Evolutionary conservation across 2,888 invertebrate species (phyloP), one percentile per base, ranked within the genome.

Genomic region (Mesochorus sp.): DNA sequence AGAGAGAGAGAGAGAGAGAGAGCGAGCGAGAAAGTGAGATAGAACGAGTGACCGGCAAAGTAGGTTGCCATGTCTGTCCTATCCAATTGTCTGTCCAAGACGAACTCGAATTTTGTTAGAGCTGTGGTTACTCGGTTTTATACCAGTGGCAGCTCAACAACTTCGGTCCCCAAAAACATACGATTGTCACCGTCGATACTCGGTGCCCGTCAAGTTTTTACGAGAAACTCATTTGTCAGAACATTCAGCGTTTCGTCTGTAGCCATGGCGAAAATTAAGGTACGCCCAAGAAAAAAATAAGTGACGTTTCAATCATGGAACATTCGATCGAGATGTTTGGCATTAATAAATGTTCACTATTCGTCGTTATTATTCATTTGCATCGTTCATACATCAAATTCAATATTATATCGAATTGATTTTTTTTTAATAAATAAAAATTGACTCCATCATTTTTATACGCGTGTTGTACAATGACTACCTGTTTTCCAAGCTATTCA

Each of bases 191-290:
- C 71, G 1, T 55, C 72, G 2, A 6, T 79, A 19, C 19, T 55
- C 47, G 34, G 44, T 64, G 47, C 72, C 12, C 49, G 53, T 75
- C 55, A 34, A 55, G 42, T 34, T 10, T 61, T 67, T 8, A 61
- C 70, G 2, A 17, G n/a, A 21, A 10, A 55, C 1, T 80, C 80
- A 10, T 34, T 85, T 28, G 73, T 66, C 8, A 82, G 83, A 47
- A 79, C 72, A 17, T 81, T 85, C 47, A 78, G 82, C 72, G 62
- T 64, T 39, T 85, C 88, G 2, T 75, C 86, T 17, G 76, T 81
- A 70, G 81, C 82, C 39, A 90, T 90, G 90, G 86, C 83, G 1
- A 90, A 90, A 84, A 90, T 90, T 72, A 87, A 90, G 89, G 90
- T 90, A 62, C 79, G 74, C 55, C 31, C 1, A 37, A 3, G 6